Evolutionary conservation across 2,888 invertebrate species (phyloP), one percentile per base, ranked within the genome.

Genomic region (Strigamia maritima): DNA sequence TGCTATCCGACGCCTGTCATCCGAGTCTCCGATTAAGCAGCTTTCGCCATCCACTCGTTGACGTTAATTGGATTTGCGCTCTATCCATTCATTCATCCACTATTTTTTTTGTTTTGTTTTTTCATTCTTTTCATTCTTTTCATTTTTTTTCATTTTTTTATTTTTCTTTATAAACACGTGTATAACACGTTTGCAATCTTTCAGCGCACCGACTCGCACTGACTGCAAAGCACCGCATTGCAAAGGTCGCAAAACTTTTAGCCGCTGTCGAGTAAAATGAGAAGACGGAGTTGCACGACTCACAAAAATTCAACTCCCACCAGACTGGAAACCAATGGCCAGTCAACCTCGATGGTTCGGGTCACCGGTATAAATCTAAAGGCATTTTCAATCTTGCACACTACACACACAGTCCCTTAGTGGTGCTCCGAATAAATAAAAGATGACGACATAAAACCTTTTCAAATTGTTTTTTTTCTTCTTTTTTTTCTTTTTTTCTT

Each of bases 61-160:
- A 70, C 70, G 70, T 70, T 70, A 70, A 70, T 70, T 70, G 70
- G 70, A 70, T 70, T 70, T 70, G 70, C 28, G 70, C 70, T 28
- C 12, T 28, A 28, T 4, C 24, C 22, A 19, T 28, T 26, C n/a
- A 26, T 26, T 28, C 70, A 12, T 28, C 60, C 7, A 8, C 22
- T 24, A 8, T 26, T 24, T 28, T 16, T 4, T 28, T 14, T 1
- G 2, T 14, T 14, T 70, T 8, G 28, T 24, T 14, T n/a, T 16
- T 10, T 10, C 65, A 4, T 22, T 4, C 4, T 60, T 60, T 24
- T 60, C 22, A 6, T 44, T 12, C 2, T 44, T 44, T n/a, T 44
- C n/a, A n/a, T 1, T n/a, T 16, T 44, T 44, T 44, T 44, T 44
- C n/a, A 1, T 44, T 12, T 44, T 44, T 44, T 44, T 44, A 44